phyloP scores from a whole-genome alignment of 2,888 invertebrate species.

The Harpagoxenus sublaevis region DNA sequence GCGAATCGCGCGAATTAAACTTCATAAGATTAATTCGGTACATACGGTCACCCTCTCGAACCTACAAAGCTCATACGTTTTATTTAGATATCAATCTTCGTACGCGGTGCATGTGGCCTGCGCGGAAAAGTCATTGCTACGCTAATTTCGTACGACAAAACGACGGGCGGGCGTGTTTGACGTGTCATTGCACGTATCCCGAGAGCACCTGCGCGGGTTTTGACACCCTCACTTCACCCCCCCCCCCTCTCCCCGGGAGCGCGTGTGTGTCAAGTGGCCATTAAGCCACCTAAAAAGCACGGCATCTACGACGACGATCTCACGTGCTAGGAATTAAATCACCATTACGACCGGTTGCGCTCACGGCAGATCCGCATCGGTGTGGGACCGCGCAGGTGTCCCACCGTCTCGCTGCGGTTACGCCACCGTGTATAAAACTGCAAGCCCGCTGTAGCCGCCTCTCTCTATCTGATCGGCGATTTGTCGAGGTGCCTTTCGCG shows the following conservation, averaged over 20 bases:
- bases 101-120: conserved; percentile 52
- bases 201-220: conserved; percentile 60
- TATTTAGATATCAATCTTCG: conserved; percentile 62
- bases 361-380: conserved; percentile 78
- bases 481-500: conserved; percentile 74
- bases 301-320: conserved; percentile 80
- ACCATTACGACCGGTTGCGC: conserved; percentile 80
- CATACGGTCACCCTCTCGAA: conserved; percentile 58
- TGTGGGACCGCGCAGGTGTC: conserved; percentile 83
- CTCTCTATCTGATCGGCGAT: conserved; percentile 76
- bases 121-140: conserved; percentile 59
- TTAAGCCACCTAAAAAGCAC: conserved; percentile 78
- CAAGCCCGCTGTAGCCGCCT: conserved; percentile 55
- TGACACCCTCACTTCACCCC: background rate
- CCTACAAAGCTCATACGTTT: conserved; percentile 62
- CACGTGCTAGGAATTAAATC: conserved; percentile 83
- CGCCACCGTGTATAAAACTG: conserved; percentile 62
- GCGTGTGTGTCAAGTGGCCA: conserved; percentile 82
- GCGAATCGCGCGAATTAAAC: conserved; percentile 35
- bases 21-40: conserved; percentile 44
- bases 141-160: conserved; percentile 70
- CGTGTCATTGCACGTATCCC: conserved; percentile 58
- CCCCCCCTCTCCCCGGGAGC: background rate
- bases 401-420: conserved; percentile 68
- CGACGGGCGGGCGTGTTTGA: conserved; percentile 61